Conservation (phyloP, 1,140 invertebrate genomes). For the Anoplophora glabripennis region DNA sequence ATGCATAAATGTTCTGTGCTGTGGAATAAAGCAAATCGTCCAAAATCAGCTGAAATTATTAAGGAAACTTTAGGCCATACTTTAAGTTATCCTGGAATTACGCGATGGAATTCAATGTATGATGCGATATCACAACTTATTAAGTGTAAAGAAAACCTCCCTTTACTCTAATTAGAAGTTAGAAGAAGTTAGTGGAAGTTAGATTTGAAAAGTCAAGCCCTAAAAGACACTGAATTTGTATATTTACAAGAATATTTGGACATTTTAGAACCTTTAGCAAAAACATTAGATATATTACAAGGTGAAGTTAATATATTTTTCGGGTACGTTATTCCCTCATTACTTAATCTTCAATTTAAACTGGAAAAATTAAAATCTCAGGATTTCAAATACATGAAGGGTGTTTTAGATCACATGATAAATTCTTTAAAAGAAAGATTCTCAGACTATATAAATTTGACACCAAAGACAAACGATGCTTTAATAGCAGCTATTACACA, state of each 20-base stretch:
- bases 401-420: too few relatives aligned
- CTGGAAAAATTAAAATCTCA: too few relatives aligned
- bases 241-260: neutral
- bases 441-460: too few relatives aligned
- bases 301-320: neutral
- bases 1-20: conserved; percentile 23
- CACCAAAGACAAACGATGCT: too few relatives aligned
- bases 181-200: neutral
- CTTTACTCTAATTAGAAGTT: too few relatives aligned
- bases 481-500: too few relatives aligned
- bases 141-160: conserved; percentile 7
- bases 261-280: neutral
- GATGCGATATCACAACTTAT: conserved; percentile 19
- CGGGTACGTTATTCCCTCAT: neutral
- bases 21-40: conserved; percentile 22
- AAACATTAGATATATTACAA: neutral
- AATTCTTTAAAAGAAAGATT: too few relatives aligned
- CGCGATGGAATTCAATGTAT: conserved; percentile 30
- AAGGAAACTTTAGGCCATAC: conserved; percentile 15
- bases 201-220: neutral
- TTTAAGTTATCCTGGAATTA: conserved; percentile 22
- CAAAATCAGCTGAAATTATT: conserved; percentile 29
- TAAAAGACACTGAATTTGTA: conserved; percentile 6
- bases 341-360: too few relatives aligned
- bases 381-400: too few relatives aligned